Conservation (phyloP, 53 echinoderm and acorn worm genomes). For the Temnopleurus reevesii region DNA sequence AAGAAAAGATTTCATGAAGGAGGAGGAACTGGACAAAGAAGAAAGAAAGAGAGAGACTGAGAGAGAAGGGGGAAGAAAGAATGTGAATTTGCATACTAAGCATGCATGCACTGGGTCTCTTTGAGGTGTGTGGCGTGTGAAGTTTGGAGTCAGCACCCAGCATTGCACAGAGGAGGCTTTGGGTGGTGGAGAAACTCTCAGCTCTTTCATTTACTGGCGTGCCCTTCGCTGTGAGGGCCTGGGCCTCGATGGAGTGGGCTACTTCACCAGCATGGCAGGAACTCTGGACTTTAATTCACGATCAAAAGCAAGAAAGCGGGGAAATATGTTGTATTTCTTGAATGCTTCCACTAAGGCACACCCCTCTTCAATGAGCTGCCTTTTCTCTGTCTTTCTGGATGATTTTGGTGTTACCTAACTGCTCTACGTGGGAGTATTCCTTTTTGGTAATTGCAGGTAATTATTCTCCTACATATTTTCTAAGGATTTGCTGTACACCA, state of each 20-base stretch:
- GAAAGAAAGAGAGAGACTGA: neutral
- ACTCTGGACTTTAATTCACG: neutral
- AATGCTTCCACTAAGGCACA: neutral
- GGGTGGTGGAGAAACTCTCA: neutral
- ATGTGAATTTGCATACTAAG: constrained; percentile 50
- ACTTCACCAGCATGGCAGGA: neutral
- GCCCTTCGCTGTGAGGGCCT: neutral
- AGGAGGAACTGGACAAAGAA: constrained; percentile 10
- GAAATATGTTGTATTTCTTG: neutral
- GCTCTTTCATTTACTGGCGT: neutral
- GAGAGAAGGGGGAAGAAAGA: neutral
- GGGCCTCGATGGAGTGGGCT: neutral
- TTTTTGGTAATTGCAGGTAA: neutral
- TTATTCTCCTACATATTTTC: too few relatives aligned
- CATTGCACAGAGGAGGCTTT: neutral
- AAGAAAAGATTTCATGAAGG: neutral
- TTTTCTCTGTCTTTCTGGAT: neutral
- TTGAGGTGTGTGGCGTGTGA: neutral
- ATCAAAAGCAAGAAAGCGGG: neutral
- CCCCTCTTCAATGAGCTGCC: too few relatives aligned
- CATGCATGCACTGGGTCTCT: constrained; percentile 5
- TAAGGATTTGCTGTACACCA: too few relatives aligned
- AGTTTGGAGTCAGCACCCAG: neutral
- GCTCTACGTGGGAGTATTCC: neutral
- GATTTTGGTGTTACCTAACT: neutral